These are phyloP conservation scores for Hemibagrus wyckioides DNA, from an alignment of 2,113 vertebrate species.

Conservation along the genomic window DNA sequence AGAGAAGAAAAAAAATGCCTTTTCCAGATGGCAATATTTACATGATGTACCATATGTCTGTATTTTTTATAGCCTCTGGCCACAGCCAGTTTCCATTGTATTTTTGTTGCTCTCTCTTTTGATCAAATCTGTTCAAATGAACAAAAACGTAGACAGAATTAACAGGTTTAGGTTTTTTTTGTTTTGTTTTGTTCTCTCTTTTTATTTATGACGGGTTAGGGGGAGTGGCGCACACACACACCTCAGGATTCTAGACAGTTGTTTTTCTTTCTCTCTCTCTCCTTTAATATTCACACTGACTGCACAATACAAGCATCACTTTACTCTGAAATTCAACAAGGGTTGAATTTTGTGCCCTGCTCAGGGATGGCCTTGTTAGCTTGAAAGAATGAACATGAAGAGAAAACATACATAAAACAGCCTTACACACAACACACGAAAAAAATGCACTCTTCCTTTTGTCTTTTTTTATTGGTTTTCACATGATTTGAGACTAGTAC, in stretches of 20 bases:
- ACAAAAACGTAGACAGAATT: slow-evolving; percentile 62
- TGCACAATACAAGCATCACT: slow-evolving; percentile 84
- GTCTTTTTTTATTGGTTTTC: slow-evolving; percentile 61
- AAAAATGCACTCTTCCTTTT: slow-evolving; percentile 71
- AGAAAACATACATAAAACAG: slow-evolving; percentile 70
- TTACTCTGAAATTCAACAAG: slow-evolving; percentile 79
- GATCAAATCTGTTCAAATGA: slow-evolving; percentile 65
- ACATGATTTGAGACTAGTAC: slow-evolving; percentile 62
- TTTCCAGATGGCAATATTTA: slow-evolving; percentile 74
- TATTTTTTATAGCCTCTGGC: slow-evolving; percentile 72
- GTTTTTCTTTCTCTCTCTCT: slow-evolving; percentile 70
- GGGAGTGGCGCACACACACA: slow-evolving; percentile 70
- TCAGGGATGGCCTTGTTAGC: slow-evolving; percentile 82
- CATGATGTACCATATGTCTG: slow-evolving; percentile 75
- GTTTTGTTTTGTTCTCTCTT: not conserved
- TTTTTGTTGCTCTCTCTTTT: slow-evolving; percentile 58
- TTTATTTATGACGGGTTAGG: slow-evolving; percentile 60
- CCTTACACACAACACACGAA: slow-evolving; percentile 74
- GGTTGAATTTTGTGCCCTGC: slow-evolving; percentile 78
- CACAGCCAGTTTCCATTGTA: slow-evolving; percentile 65
- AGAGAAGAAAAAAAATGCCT: slow-evolving; percentile 66
- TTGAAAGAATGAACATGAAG: slow-evolving; percentile 78
- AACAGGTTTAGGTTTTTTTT: slow-evolving; percentile 62
- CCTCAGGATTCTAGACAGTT: slow-evolving; percentile 80
- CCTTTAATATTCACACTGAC: slow-evolving; percentile 75